phyloP scores from a whole-genome alignment of 1,140 invertebrate species.

The Goniozus legneri region DNA sequence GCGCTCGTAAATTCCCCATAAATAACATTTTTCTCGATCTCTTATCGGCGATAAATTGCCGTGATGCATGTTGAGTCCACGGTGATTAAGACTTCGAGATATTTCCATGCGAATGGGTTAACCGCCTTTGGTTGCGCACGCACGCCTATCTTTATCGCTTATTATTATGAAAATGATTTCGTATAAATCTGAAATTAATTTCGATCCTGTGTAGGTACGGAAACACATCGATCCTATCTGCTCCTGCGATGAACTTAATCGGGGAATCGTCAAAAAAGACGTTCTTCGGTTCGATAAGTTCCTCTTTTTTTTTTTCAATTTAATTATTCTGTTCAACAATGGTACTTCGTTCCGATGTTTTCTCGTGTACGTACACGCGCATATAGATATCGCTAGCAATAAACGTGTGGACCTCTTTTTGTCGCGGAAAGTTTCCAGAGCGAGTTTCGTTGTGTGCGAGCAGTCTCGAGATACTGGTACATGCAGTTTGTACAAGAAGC shows the following conservation, averaged over 20 bases:
- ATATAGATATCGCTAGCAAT: slow-evolving; percentile 3
- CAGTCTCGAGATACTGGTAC: slow-evolving; percentile 15
- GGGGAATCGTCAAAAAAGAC: not conserved
- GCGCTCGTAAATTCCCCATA: too few species aligned
- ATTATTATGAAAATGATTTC: too few species aligned
- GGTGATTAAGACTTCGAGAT: slow-evolving; percentile 18
- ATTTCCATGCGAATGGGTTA: too few species aligned
- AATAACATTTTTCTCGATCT: slow-evolving; percentile 18
- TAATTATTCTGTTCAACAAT: too few species aligned
- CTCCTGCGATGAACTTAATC: slow-evolving; percentile 6
- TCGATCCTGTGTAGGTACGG: too few species aligned
- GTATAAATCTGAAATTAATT: too few species aligned
- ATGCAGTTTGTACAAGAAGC: slow-evolving; percentile 40
- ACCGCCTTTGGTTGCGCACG: too few species aligned
- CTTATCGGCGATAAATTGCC: slow-evolving; percentile 29
- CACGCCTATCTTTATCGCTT: too few species aligned
- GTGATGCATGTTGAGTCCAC: not conserved
- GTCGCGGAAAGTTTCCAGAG: slow-evolving; percentile 18
- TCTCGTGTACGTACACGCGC: slow-evolving; percentile 18
- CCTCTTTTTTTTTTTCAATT: not conserved
- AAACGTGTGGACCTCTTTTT: slow-evolving; percentile 12
- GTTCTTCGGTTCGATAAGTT: not conserved
- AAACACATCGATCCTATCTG: too few species aligned
- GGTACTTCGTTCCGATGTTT: too few species aligned
- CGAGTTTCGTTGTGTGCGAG: slow-evolving; percentile 27